Percentiles rank a stretch among this genome's conserved stretches.
Evolutionary conservation across 2,113 vertebrate species (phyloP).

Genomic region (Malaclemys terrapin): DNA sequence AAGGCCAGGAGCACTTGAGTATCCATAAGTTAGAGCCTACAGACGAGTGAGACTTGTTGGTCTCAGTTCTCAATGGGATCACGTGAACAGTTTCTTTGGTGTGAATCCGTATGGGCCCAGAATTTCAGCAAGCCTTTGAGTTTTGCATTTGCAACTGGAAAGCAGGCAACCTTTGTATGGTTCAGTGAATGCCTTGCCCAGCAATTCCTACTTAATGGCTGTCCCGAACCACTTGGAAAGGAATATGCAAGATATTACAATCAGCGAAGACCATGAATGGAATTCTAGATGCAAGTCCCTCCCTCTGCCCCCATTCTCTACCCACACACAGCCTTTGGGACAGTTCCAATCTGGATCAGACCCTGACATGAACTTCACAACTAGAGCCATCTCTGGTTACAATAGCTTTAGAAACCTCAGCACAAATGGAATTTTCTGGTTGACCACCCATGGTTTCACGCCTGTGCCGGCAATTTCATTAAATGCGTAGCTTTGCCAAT

Average conservation of each 20-base stretch:
- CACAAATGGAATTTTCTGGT: background rate
- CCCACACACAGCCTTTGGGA: background rate
- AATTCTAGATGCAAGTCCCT: background rate
- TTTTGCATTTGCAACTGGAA: background rate
- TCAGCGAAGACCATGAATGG: background rate
- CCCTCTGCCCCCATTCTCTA: too few relatives aligned
- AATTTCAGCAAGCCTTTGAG: background rate
- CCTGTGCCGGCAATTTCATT: background rate
- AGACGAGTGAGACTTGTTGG: background rate
- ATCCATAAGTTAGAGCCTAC: background rate
- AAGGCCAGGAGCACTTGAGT: background rate
- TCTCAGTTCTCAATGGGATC: background rate
- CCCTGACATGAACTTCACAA: background rate
- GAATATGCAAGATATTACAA: background rate
- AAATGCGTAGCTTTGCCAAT: background rate
- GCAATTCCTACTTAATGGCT: background rate
- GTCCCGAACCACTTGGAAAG: background rate
- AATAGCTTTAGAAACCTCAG: background rate
- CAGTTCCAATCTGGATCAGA: background rate
- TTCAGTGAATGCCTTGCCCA: background rate
- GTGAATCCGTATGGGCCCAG: background rate
- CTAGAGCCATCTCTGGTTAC: background rate
- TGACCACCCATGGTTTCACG: background rate
- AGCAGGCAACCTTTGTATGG: background rate
- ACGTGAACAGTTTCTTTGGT: background rate